Conservation (phyloP, 2,113 vertebrate genomes). For the Narcine bancroftii region DNA sequence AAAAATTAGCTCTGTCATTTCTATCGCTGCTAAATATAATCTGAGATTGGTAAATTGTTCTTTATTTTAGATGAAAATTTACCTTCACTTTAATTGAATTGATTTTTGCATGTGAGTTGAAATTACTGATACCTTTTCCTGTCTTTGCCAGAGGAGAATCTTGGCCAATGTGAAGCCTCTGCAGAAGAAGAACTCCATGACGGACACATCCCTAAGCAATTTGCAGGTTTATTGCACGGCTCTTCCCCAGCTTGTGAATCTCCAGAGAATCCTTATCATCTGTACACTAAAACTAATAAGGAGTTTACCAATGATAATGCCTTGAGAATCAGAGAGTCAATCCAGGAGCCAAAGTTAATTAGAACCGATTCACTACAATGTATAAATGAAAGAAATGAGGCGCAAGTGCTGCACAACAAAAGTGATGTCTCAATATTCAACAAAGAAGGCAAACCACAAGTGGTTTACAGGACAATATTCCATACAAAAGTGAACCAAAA, state of each 20-base stretch:
- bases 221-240: slow-evolving; percentile 88
- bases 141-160: slow-evolving; percentile 51
- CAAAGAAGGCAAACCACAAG: slow-evolving; percentile 73
- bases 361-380: slow-evolving; percentile 50
- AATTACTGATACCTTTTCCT: slow-evolving; percentile 19
- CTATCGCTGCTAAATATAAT: neutral
- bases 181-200: slow-evolving; percentile 64
- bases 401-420: slow-evolving; percentile 47
- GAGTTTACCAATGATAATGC: slow-evolving; percentile 41
- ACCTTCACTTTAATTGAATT: slow-evolving; percentile 18
- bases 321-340: slow-evolving; percentile 43
- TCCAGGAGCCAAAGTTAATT: slow-evolving; percentile 47
- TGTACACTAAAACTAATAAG: slow-evolving; percentile 67
- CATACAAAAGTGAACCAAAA: slow-evolving; percentile 73
- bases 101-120: neutral
- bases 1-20: neutral
- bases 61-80: neutral
- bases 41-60: neutral
- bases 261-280: slow-evolving; percentile 81
- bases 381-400: slow-evolving; percentile 46
- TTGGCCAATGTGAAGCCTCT: slow-evolving; percentile 49
- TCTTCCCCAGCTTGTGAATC: slow-evolving; percentile 87
- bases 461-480: slow-evolving; percentile 88
- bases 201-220: slow-evolving; percentile 76
- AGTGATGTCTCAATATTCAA: slow-evolving; percentile 47